Percentiles rank a stretch among this genome's conserved stretches.
Evolutionary conservation across 2,113 vertebrate species (phyloP).

Genomic region (Lampris megalopsis): DNA sequence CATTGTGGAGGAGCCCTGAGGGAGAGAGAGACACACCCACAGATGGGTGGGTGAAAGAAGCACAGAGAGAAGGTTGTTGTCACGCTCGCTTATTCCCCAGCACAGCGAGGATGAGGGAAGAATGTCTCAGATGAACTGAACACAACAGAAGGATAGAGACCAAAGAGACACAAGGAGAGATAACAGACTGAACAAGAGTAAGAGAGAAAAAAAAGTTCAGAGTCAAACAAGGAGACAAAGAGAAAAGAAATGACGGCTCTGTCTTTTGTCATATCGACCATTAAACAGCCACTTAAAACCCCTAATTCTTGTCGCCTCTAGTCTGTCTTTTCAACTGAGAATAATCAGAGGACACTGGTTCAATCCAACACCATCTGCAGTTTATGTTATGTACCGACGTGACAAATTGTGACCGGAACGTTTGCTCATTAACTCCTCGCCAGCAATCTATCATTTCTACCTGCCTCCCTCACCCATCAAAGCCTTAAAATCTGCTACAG

Average conservation of each 20-base stretch:
- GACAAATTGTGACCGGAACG: conserved; percentile 6
- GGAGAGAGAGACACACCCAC: not conserved
- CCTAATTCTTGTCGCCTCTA: conserved; percentile 4
- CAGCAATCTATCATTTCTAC: conserved; percentile 5
- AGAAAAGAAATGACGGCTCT: too few relatives aligned
- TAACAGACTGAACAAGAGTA: too few relatives aligned
- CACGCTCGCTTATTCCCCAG: not conserved
- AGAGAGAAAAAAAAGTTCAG: too few relatives aligned
- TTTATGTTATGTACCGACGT: not conserved
- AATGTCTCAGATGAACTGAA: conserved; percentile 3
- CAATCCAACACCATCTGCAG: not conserved
- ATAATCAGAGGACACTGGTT: not conserved
- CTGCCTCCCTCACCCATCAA: not conserved
- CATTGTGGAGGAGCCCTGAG: not conserved
- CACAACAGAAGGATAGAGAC: not conserved
- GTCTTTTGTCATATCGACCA: too few relatives aligned
- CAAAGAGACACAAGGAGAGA: too few relatives aligned
- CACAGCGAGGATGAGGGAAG: not conserved
- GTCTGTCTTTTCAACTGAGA: not conserved
- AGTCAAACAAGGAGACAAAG: too few relatives aligned
- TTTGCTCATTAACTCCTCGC: not conserved
- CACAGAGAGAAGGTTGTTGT: not conserved
- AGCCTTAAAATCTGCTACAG: not conserved
- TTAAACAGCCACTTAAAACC: not conserved
- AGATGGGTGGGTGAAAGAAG: not conserved